Percentiles rank a stretch among this genome's conserved stretches.
Evolutionary conservation across 2,113 vertebrate species (phyloP).

Genomic region (Cricetomys ansorgei): DNA sequence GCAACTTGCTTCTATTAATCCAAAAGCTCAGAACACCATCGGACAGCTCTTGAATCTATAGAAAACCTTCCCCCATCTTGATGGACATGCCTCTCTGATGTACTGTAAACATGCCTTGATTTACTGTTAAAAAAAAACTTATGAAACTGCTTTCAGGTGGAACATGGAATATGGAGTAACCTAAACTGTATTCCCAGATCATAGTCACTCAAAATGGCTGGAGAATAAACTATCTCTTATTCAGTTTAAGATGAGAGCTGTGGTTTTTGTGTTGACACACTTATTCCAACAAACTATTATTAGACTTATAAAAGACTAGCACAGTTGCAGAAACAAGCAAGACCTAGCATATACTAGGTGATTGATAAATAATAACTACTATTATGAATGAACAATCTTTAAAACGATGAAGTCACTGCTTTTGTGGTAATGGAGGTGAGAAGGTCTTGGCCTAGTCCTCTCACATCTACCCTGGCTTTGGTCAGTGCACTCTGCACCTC

Average conservation of each 20-base stretch:
- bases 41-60: background rate
- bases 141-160: background rate
- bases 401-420: conserved; percentile 16
- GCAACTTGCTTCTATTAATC: background rate
- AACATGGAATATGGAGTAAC: background rate
- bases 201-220: background rate
- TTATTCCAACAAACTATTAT: background rate
- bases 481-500: conserved; percentile 56
- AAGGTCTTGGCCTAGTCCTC: conserved; percentile 25
- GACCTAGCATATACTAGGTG: background rate
- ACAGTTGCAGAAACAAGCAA: background rate
- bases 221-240: background rate
- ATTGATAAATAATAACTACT: conserved; percentile 44
- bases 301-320: background rate
- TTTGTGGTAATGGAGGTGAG: conserved; percentile 18
- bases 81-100: background rate
- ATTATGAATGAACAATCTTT: conserved; percentile 17
- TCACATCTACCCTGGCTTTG: background rate
- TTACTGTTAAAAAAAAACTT: background rate
- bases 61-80: background rate
- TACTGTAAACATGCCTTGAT: background rate
- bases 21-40: background rate
- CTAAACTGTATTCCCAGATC: background rate
- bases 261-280: background rate
- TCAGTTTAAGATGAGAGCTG: background rate